Base-by-base conservation (phyloP, 1,140 invertebrate species). In the Pogonus chalceus region DNA sequence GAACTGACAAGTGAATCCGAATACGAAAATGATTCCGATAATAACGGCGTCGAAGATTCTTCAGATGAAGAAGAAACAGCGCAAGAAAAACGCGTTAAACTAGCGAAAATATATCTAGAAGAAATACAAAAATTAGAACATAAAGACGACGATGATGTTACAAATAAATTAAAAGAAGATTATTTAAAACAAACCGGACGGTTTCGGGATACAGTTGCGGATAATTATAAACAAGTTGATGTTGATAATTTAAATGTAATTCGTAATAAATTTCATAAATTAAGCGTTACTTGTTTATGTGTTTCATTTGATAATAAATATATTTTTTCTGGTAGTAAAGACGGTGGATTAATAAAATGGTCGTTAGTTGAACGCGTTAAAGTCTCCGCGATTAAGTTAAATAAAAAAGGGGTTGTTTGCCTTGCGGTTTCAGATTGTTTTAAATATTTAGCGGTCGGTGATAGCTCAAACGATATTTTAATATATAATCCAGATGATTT, bases 301-400 rank as follows among this genome's bases (percentile, higher is more conserved):
- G 66, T 96, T 1, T 85, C 87, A 23, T 72, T 72, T 52, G 86
- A 96, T 72, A 79, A 81, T 26, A 74, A 82, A 64, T 83, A 75
- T 67, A 73, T 90, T 0, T 96, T 82, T 69, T 85, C 85, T 35
- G 92, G 86, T 0, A 92, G 88, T 47, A 96, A 96, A 75, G 90
- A 93, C 71, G 84, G 88, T 46, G 77, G 76, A 39, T 78, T 98
- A 48, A 80, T 96, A 10, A 96, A 96, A 79, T 98, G 92, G 82
- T 68, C 31, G 31, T 55, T 52, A 35, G 37, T 18, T 21, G 1
- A 21, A 14, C 43, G 16, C 9, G 16, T 31, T 20, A 16, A 10
- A 18, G n/a, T 37, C 35, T n/a, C n/a, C n/a, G n/a, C n/a, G 35
- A 35, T 35, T 14, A 43, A 39, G 7, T 16, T 47, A 39, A 20